Base-by-base conservation (phyloP, 2,888 invertebrate species). In the Thalpophila matura region DNA sequence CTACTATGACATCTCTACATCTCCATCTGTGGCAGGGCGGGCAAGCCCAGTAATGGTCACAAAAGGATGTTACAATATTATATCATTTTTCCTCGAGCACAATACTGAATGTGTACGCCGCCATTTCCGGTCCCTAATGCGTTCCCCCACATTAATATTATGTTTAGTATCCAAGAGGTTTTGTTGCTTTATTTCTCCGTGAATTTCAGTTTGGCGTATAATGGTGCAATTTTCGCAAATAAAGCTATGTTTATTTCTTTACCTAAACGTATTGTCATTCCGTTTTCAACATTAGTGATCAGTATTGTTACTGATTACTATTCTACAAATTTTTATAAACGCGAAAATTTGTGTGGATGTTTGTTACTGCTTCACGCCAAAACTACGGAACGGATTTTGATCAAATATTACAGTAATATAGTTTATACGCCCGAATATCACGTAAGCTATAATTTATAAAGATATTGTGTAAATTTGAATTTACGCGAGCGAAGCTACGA, bases 31-130 rank as follows among this genome's bases (percentile, higher is more conserved):
- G 87, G 0, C 27, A 77, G 87, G 89, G 88, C 89, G 90, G 91
- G 89, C 89, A 81, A 86, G 87, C 90, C 86, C 87, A 86, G 91
- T 90, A 89, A 89, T 89, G 91, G 90, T 89, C 90, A 91, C 91
- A 86, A 93, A 92, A 91, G 92, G 92, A 92, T 94, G 94, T 92
- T 92, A 93, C 91, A 89, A 94, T 90, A 92, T 94, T 91, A 93
- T 92, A 91, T 93, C 94, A 95, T 94, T 94, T 94, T 93, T 93
- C 92, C 86, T 86, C 85, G 80, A 70, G 81, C 88, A 93, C 93
- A 93, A 94, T 89, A 86, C 85, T 78, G 80, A 79, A 86, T 88
- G 88, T 89, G 89, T 88, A 86, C 87, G 84, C 85, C 80, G 79
- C 91, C 92, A 89, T 91, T 93, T 94, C 94, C 94, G 82, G 82